A percentile compares a stretch with the other conserved stretches of the same genome.
Evolutionary conservation across 2,888 invertebrate genomes (phyloP).

Genomic region (Noctua fimbriata): DNA sequence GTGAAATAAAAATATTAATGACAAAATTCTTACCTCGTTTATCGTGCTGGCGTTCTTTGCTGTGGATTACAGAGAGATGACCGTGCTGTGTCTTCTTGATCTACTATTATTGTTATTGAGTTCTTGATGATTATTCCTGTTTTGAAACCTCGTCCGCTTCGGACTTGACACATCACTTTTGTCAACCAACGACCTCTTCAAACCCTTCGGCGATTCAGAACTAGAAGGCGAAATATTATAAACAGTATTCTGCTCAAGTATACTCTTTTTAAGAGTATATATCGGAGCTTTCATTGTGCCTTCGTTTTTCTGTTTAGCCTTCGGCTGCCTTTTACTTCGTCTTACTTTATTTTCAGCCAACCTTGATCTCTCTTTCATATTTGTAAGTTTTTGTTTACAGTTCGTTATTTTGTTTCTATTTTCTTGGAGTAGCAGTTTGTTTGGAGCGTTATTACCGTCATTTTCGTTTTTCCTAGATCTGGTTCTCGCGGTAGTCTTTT

Average conservation of each 20-base stretch:
- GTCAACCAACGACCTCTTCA: constrained; percentile 73
- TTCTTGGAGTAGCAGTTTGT: constrained; percentile 27
- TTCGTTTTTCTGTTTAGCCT: constrained; percentile 65
- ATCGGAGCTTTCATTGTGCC: constrained; percentile 50
- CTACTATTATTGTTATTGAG: constrained; percentile 43
- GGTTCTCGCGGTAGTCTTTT: no score
- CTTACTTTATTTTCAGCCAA: constrained; percentile 67
- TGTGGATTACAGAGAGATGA: constrained; percentile 81
- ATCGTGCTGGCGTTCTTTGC: constrained; percentile 75
- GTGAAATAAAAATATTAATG: not conserved
- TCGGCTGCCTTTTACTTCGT: constrained; percentile 77
- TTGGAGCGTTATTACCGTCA: no score
- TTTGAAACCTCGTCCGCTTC: constrained; percentile 72
- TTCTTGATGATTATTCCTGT: constrained; percentile 18
- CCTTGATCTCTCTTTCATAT: constrained; percentile 38
- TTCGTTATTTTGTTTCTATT: constrained; percentile 33
- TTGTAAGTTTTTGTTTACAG: constrained; percentile 32
- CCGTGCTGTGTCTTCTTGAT: constrained; percentile 73
- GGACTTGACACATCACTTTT: constrained; percentile 69
- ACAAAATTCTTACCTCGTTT: constrained; percentile 76
- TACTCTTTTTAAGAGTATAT: constrained; percentile 66
- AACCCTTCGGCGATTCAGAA: constrained; percentile 70
- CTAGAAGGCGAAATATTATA: constrained; percentile 77
- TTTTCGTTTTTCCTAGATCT: no score
- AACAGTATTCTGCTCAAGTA: constrained; percentile 76